These are phyloP conservation scores for Heliopora coerulea DNA, from an alignment of 92 coral and sea anemone species.

Conservation along the genomic window DNA sequence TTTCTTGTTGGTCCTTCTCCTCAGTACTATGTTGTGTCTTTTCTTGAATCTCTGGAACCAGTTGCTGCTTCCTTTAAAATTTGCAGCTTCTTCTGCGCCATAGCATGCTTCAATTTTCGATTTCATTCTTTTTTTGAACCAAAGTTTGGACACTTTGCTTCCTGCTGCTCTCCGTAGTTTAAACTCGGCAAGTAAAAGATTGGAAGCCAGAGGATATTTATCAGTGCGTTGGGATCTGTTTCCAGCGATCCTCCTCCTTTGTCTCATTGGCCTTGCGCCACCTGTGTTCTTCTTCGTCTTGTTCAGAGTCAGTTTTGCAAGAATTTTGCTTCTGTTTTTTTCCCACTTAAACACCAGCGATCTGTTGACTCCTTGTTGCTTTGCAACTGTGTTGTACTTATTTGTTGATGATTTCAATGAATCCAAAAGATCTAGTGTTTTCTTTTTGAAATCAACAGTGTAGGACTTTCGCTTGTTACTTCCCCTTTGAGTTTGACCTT, in stretches of 20 bases:
- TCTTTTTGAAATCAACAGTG: slow-evolving; percentile 53
- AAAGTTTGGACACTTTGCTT: slow-evolving; percentile 57
- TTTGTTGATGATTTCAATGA: slow-evolving; percentile 24
- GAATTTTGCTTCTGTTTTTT: slow-evolving; percentile 36
- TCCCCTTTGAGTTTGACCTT: slow-evolving; percentile 38
- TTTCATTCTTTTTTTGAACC: slow-evolving; percentile 58
- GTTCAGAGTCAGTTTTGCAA: slow-evolving; percentile 28
- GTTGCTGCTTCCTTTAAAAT: slow-evolving; percentile 54
- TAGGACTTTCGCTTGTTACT: slow-evolving; percentile 54
- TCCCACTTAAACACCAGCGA: slow-evolving; percentile 49
- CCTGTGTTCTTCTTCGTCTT: slow-evolving; percentile 42
- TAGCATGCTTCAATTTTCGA: slow-evolving; percentile 51
- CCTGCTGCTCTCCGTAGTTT: slow-evolving; percentile 58
- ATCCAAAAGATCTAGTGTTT: slow-evolving; percentile 51
- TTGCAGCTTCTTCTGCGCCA: slow-evolving; percentile 52
- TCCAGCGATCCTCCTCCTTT: slow-evolving; percentile 45
- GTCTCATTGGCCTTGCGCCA: slow-evolving; percentile 36
- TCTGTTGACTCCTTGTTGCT: slow-evolving; percentile 28
- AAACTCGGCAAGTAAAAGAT: slow-evolving; percentile 47
- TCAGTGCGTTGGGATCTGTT: slow-evolving; percentile 40
- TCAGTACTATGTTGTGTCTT: slow-evolving; percentile 36
- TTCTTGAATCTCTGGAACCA: slow-evolving; percentile 46
- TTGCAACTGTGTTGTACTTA: slow-evolving; percentile 54
- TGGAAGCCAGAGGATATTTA: slow-evolving; percentile 50
- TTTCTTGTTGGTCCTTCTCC: slow-evolving; percentile 46